Base-by-base conservation (phyloP, 2,113 vertebrate genomes). In the Perccottus glenii region DNA sequence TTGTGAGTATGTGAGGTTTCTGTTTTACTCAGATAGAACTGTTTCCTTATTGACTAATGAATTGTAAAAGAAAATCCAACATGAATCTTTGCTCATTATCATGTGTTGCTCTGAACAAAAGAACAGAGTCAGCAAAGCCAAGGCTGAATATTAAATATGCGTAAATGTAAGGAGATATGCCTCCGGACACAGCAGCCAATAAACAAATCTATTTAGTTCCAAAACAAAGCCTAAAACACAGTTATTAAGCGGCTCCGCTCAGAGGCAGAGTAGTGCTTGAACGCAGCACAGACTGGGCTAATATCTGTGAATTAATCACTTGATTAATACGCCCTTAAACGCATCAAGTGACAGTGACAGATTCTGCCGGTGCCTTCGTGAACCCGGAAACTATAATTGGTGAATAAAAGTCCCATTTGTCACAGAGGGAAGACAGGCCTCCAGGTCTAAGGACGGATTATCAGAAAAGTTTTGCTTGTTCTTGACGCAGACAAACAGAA, bases 311-410 rank as follows among this genome's bases (percentile, higher is more conserved):
- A 98, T 98, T 96, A 96, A 96, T 98, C 96, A 96, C 94, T 95
- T 98, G 95, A 98, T 98, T 96, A 96, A 98, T 96, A 96, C 78
- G 94, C 92, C 93, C 95, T 96, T 95, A 95, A 96, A 96, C 90
- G 93, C 95, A 96, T 95, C 94, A 96, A 93, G 94, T 94, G 95
- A 95, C 95, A 94, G 90, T 95, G 95, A 96, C 95, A 94, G 94
- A 96, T 98, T 94, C 94, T 92, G 93, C 96, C 94, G 94, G 93
- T 93, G 93, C 88, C 73, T 92, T 93, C 93, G 86, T 92, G 93
- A 94, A 95, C 93, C 93, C 48, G 87, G 94, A 93, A 93, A 95
- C 94, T 94, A 95, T 94, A 94, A 95, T 96, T 94, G 94, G 89
- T 85, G 90, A 87, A 85, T 87, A 83, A 87, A 82, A 85, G 79